Evolutionary conservation across 2,797 vertebrate species (phyloP).

Genomic region (Margarornis squamiger): DNA sequence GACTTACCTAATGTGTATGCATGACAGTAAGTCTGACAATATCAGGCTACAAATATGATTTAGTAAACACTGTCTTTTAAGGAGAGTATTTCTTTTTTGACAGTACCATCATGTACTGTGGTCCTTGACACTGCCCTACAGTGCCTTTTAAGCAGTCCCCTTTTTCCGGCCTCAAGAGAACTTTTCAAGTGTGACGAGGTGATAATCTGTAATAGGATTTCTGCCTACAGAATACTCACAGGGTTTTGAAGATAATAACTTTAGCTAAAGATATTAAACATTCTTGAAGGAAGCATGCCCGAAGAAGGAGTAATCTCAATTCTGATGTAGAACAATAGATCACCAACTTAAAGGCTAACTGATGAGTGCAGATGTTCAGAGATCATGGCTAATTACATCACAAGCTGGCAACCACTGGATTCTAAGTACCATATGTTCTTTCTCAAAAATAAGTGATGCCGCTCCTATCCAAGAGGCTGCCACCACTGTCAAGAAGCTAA

Average conservation of each 20-base stretch:
- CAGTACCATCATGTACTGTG: background rate
- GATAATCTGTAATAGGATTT: slow-evolving; percentile 64
- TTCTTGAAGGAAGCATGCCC: slow-evolving; percentile 29
- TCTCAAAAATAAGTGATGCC: slow-evolving; percentile 56
- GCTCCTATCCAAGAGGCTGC: slow-evolving; percentile 30
- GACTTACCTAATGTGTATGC: background rate
- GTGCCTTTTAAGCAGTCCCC: background rate
- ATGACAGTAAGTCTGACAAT: background rate
- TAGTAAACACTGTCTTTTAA: slow-evolving; percentile 7
- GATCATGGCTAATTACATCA: slow-evolving; percentile 65
- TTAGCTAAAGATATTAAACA: slow-evolving; percentile 29
- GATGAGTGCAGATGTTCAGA: slow-evolving; percentile 58
- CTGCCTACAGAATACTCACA: slow-evolving; percentile 9
- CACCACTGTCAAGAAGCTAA: slow-evolving; percentile 34
- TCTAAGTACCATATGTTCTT: slow-evolving; percentile 59
- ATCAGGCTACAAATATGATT: background rate
- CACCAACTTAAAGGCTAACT: slow-evolving; percentile 53
- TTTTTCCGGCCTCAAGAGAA: slow-evolving; percentile 28
- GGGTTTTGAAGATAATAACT: slow-evolving; percentile 49
- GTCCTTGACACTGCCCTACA: slow-evolving; percentile 22
- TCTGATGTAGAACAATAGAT: slow-evolving; percentile 44
- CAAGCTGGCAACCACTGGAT: slow-evolving; percentile 64
- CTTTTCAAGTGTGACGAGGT: slow-evolving; percentile 33
- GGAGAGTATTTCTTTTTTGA: slow-evolving; percentile 8
- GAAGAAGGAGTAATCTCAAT: slow-evolving; percentile 32